Evolutionary conservation across 1,140 invertebrate genomes (phyloP), one percentile per base, ranked within the genome.

Genomic region (Heliconius eleuchia): DNA sequence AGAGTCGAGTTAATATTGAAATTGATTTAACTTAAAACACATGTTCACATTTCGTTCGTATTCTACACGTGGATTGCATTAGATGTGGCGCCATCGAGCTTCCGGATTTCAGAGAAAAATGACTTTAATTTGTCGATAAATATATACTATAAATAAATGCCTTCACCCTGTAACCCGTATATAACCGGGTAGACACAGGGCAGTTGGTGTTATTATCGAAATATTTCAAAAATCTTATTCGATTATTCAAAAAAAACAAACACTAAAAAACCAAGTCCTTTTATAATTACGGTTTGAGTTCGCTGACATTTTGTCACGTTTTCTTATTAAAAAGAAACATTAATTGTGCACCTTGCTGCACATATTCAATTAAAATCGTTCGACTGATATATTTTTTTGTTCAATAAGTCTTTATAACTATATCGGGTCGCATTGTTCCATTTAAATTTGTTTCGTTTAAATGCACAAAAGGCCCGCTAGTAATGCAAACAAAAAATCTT

Each of bases 381-480:
- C 46, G 19, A 39, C 66, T 72, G 46, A n/a, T 27, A 50, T 11
- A 71, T n/a, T 72, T 77, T 77, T 77, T 77, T 71, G 75, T 27
- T 71, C 46, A 7, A 66, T 71, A 52, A 55, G 18, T n/a, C 70
- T 80, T 81, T 78, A 81, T 81, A 78, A 81, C 80, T 81, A 81
- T 78, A 81, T 81, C 80, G 66, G 50, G 30, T 34, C 70, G 70
- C 73, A 76, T 76, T 80, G 76, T 80, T 72, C 74, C 74, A 76
- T 80, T 80, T 76, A 76, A 80, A 80, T 78, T 74, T 74, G 76
- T 81, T 78, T 78, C 77, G 73, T 78, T 78, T 78, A 80, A 84
- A 52, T 52, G 74, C 74, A 71, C 77, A 81, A 82, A 52, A 83
- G 76, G 76, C 70, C 82, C 80, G 80, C 83, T 73, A 80, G 80